Conservation (phyloP, 2,797 vertebrate species). For the Crossoptilon crossoptilon region DNA sequence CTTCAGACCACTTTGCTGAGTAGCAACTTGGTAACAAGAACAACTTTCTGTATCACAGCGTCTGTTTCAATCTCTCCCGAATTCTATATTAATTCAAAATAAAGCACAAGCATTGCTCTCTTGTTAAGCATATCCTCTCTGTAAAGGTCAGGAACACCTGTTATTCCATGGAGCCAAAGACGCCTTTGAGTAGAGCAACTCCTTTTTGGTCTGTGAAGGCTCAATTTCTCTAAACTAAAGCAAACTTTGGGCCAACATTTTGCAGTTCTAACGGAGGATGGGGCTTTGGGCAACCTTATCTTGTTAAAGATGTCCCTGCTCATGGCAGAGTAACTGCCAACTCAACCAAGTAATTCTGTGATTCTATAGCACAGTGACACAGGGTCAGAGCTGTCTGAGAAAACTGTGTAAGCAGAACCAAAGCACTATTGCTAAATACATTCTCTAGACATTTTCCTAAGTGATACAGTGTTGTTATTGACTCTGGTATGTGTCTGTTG, state of each 20-base stretch:
- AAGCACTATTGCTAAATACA: not conserved
- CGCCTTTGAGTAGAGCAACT: not conserved
- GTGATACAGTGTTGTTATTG: not conserved
- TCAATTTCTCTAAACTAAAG: not conserved
- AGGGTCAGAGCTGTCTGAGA: not conserved
- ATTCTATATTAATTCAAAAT: not conserved
- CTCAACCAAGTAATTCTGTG: not conserved
- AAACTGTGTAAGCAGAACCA: not conserved
- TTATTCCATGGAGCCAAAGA: not conserved
- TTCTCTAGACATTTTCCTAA: not conserved
- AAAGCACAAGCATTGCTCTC: not conserved
- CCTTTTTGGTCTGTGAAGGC: not conserved
- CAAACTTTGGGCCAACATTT: not conserved
- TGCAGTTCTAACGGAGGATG: not conserved
- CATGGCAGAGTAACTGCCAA: not conserved
- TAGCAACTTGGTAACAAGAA: not conserved
- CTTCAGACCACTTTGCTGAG: not conserved
- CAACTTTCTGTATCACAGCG: not conserved
- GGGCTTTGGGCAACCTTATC: not conserved
- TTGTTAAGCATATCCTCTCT: not conserved
- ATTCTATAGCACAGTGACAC: not conserved
- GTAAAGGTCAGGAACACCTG: not conserved
- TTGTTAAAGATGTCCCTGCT: not conserved
- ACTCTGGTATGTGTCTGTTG: not conserved
- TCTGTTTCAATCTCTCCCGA: not conserved